Conservation (phyloP, 1,140 invertebrate genomes). For the Episyrphus balteatus region DNA sequence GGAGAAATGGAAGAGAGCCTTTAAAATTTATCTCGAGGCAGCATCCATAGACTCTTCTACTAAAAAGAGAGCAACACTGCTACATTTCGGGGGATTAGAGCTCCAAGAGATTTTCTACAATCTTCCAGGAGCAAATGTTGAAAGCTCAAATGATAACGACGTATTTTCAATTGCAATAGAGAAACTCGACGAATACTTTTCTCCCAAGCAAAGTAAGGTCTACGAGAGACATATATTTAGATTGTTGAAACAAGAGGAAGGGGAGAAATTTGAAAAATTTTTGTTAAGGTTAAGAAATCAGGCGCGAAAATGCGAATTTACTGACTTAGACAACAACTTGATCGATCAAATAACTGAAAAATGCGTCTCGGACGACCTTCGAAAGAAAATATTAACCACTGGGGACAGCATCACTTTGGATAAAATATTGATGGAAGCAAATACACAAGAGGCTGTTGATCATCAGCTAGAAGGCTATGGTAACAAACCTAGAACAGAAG, state of each 20-base stretch:
- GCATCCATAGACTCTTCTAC: conserved; percentile 12
- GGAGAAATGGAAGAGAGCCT: background rate
- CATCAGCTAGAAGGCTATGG: background rate
- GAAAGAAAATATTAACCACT: conserved; percentile 21
- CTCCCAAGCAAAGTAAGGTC: conserved; percentile 14
- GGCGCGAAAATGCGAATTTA: conserved; percentile 20
- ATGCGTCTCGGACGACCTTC: conserved; percentile 13
- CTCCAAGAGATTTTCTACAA: conserved; percentile 23
- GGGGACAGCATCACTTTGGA: too few relatives aligned
- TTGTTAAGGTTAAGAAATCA: conserved; percentile 8
- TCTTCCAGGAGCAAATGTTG: too few relatives aligned
- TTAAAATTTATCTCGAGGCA: background rate
- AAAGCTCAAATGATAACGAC: too few relatives aligned
- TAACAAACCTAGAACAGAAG: too few relatives aligned
- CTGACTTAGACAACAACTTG: conserved; percentile 15
- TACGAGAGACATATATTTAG: conserved; percentile 7
- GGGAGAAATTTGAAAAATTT: too few relatives aligned
- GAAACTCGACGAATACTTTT: conserved; percentile 7
- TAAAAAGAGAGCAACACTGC: conserved; percentile 20
- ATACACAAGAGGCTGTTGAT: background rate
- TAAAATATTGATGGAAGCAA: too few relatives aligned
- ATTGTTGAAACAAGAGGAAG: background rate
- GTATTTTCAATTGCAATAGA: background rate
- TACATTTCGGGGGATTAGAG: conserved; percentile 16
- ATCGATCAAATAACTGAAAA: conserved; percentile 14